Evolutionary conservation across 2,113 vertebrate species (phyloP).

Genomic region (Platycercus adscitus): DNA sequence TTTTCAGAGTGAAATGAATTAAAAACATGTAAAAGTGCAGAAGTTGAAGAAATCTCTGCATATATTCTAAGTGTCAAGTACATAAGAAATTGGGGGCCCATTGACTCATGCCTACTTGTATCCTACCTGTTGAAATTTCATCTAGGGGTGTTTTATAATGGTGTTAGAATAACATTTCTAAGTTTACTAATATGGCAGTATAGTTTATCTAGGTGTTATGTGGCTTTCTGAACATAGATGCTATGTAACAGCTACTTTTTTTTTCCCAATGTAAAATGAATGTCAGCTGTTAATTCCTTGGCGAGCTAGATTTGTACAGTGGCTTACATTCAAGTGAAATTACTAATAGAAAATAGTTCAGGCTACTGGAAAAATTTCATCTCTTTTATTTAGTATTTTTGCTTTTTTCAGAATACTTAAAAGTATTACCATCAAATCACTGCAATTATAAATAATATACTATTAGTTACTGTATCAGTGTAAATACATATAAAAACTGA

Average conservation of each 20-base stretch:
- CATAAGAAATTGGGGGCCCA: neutral
- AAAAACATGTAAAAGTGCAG: neutral
- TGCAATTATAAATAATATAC: neutral
- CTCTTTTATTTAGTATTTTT: neutral
- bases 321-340: conserved; percentile 39
- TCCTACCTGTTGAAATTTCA: neutral
- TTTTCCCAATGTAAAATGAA: neutral
- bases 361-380: neutral
- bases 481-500: neutral
- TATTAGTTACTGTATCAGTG: neutral
- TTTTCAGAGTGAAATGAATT: neutral
- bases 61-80: too few species aligned
- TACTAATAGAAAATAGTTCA: conserved; percentile 18
- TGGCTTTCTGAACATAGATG: conserved; percentile 25
- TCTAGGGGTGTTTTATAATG: neutral
- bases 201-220: neutral
- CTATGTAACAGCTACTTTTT: neutral
- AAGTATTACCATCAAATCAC: neutral
- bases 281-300: conserved; percentile 28
- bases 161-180: neutral
- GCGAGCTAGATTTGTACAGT: neutral
- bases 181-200: neutral
- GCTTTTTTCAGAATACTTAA: neutral
- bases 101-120: neutral
- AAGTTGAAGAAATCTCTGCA: neutral